Conservation (phyloP, 2,888 invertebrate genomes). For the Frankliniella intonsa region DNA sequence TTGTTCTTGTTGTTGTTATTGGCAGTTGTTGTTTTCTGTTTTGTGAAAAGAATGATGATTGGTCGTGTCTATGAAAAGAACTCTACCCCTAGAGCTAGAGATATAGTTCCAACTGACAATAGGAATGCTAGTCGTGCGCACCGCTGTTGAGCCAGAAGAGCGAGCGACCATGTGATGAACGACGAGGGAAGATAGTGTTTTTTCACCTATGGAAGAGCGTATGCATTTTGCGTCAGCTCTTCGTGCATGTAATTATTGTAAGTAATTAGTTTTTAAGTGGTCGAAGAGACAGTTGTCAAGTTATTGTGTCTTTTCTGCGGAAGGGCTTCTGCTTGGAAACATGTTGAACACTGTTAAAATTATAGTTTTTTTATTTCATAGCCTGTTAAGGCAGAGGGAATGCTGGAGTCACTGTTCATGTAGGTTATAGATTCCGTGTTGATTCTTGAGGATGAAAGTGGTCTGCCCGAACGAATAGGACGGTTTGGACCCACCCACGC, state of each 20-base stretch:
- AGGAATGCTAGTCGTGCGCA: slow-evolving; percentile 14
- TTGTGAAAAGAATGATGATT: slow-evolving; percentile 4
- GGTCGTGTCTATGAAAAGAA: not conserved
- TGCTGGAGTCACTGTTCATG: slow-evolving; percentile 36
- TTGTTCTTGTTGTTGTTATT: slow-evolving; percentile 14
- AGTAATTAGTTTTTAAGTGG: slow-evolving; percentile 36
- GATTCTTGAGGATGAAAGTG: slow-evolving; percentile 34
- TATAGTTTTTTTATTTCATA: slow-evolving; percentile 36
- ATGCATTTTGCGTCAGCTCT: slow-evolving; percentile 29
- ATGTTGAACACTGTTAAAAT: slow-evolving; percentile 37
- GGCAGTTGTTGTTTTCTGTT: not conserved
- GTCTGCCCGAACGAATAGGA: not conserved
- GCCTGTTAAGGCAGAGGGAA: slow-evolving; percentile 37
- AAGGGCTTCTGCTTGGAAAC: slow-evolving; percentile 37
- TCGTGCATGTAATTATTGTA: slow-evolving; percentile 37
- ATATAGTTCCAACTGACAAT: slow-evolving; percentile 15
- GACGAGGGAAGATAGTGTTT: slow-evolving; percentile 15
- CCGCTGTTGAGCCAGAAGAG: not conserved
- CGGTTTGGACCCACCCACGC: slow-evolving; percentile 30
- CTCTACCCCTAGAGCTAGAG: slow-evolving; percentile 20
- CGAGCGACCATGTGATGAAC: slow-evolving; percentile 14
- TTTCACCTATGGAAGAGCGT: slow-evolving; percentile 12
- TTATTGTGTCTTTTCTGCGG: slow-evolving; percentile 35
- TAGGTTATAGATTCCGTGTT: slow-evolving; percentile 37
- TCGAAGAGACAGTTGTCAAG: slow-evolving; percentile 36